Conservation (phyloP, 1,140 invertebrate species). For the Paraescarpia echinospica region DNA sequence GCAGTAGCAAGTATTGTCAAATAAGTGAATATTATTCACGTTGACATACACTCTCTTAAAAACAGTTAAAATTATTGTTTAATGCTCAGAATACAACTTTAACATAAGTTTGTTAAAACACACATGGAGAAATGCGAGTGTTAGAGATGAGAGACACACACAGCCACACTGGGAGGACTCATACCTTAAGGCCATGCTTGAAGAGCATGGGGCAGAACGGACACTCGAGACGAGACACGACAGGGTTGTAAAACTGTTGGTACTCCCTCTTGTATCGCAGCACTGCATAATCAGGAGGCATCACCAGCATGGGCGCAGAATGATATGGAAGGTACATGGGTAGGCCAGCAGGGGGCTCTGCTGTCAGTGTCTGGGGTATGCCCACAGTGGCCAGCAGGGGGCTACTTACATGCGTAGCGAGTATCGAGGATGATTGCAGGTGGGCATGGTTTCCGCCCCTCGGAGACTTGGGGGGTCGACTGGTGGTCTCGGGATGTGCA, state of each 20-base stretch:
- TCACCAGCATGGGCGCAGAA: not conserved
- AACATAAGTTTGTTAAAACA: too few species aligned
- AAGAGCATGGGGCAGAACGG: constrained; percentile 15
- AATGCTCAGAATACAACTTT: too few species aligned
- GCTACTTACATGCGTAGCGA: not conserved
- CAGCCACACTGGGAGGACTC: not conserved
- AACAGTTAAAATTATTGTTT: too few species aligned
- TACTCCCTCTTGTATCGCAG: not conserved
- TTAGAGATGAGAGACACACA: too few species aligned
- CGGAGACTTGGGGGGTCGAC: not conserved
- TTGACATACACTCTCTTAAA: too few species aligned
- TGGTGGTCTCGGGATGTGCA: not conserved
- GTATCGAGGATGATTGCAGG: not conserved
- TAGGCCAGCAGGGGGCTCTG: not conserved
- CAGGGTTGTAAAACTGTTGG: not conserved
- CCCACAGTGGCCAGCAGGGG: too few species aligned
- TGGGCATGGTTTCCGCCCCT: not conserved
- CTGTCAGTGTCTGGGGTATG: not conserved
- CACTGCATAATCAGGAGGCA: not conserved
- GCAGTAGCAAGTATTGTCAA: too few species aligned
- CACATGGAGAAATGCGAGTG: too few species aligned
- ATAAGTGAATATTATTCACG: too few species aligned
- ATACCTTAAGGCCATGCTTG: constrained; percentile 19
- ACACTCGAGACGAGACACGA: not conserved
- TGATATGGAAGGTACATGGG: constrained; percentile 19